phyloP scores from a whole-genome alignment of 1,140 invertebrate genomes.

The Diabrotica undecimpunctata region DNA sequence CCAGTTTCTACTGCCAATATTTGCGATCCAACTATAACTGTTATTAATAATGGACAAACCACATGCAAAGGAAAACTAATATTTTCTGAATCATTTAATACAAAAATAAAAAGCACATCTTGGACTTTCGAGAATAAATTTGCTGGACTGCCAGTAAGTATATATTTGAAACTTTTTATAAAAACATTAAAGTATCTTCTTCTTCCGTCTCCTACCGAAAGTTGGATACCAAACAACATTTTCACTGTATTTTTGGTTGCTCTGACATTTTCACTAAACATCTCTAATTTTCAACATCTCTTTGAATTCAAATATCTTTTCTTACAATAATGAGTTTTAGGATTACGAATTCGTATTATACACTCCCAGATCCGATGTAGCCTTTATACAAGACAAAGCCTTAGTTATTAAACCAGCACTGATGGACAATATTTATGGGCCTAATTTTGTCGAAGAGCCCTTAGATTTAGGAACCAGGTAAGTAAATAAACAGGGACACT shows the following conservation, averaged over 20 bases:
- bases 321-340: background rate
- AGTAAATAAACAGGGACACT: background rate
- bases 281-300: too few species aligned
- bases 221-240: too few species aligned
- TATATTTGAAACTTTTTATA: background rate
- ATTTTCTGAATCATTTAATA: slow-evolving; percentile 44
- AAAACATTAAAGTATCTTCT: background rate
- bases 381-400: background rate
- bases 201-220: too few species aligned
- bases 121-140: slow-evolving; percentile 52
- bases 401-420: slow-evolving; percentile 6
- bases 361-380: background rate
- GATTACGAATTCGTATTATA: slow-evolving; percentile 9
- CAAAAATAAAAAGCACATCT: slow-evolving; percentile 32
- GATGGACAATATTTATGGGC: slow-evolving; percentile 3
- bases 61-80: slow-evolving; percentile 41
- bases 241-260: too few species aligned
- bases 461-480: slow-evolving; percentile 4
- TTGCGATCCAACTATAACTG: slow-evolving; percentile 27
- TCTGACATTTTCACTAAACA: too few species aligned
- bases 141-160: slow-evolving; percentile 44
- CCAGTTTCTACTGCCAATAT: background rate
- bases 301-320: too few species aligned
- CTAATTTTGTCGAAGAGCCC: background rate
- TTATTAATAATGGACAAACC: slow-evolving; percentile 25